Percentiles rank a stretch among this genome's conserved stretches.
Evolutionary conservation across 2,888 invertebrate species (phyloP).

Genomic region (Tipula helvola): DNA sequence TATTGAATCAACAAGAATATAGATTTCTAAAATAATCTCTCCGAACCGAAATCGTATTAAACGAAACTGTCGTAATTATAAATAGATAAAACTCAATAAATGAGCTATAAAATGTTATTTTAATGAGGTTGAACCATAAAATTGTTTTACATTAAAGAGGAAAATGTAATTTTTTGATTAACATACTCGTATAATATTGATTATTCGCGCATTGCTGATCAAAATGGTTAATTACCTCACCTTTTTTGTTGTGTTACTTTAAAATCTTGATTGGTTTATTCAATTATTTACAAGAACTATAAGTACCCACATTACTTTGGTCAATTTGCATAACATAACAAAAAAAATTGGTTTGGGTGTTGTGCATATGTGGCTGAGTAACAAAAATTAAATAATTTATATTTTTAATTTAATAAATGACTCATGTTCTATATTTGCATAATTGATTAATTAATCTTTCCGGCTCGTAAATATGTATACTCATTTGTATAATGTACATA

Average conservation of each 20-base stretch:
- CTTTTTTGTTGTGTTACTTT: neutral
- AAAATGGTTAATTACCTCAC: neutral
- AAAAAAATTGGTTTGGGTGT: neutral
- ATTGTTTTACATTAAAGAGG: no score
- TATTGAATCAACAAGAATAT: no score
- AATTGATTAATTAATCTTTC: conserved; percentile 4
- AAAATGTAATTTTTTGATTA: no score
- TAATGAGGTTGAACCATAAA: no score
- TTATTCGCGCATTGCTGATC: neutral
- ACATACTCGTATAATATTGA: neutral
- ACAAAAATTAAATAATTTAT: neutral
- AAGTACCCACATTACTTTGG: neutral
- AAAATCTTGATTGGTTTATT: neutral
- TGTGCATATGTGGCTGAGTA: neutral
- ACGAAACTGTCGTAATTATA: no score
- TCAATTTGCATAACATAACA: neutral
- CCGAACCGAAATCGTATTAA: no score
- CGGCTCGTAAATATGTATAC: neutral
- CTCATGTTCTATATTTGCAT: neutral
- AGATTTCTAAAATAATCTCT: no score
- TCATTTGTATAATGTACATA: neutral
- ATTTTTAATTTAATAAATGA: neutral
- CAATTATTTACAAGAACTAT: neutral
- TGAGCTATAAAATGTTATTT: no score
- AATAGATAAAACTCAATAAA: no score